Evolutionary conservation across 2,888 invertebrate species (phyloP).

Genomic region (Salticus scenicus): DNA sequence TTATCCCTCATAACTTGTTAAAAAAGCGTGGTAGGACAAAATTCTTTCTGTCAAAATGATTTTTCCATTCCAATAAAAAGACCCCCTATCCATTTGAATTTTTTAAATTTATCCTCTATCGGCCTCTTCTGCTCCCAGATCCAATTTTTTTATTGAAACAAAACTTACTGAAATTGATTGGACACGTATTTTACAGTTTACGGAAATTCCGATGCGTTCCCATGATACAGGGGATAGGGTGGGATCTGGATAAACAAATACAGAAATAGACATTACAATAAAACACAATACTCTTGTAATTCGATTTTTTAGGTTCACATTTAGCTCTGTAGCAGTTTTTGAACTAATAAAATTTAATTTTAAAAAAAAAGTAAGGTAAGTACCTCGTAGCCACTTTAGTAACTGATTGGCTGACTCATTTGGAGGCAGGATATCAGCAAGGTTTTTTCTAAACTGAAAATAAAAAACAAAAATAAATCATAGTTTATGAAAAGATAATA

Average conservation of each 20-base stretch:
- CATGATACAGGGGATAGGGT: background rate
- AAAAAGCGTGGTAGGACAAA: too few species aligned
- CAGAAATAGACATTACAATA: background rate
- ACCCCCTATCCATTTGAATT: too few species aligned
- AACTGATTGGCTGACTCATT: slow-evolving; percentile 26
- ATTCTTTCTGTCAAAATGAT: too few species aligned
- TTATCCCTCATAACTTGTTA: too few species aligned
- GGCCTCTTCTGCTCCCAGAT: too few species aligned
- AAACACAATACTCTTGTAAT: background rate
- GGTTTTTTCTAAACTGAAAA: slow-evolving; percentile 28
- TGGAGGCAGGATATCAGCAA: slow-evolving; percentile 3
- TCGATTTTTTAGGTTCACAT: background rate
- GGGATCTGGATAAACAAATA: background rate
- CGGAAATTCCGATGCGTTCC: background rate
- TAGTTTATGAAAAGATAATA: too few species aligned
- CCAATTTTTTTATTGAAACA: too few species aligned
- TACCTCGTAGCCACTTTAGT: slow-evolving; percentile 38
- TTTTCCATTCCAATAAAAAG: too few species aligned
- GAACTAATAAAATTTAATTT: background rate
- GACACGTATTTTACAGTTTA: too few species aligned
- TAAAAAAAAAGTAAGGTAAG: background rate
- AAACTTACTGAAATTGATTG: background rate
- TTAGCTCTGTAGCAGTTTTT: background rate
- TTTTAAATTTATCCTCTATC: too few species aligned
- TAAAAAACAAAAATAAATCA: too few species aligned